Base-by-base conservation (phyloP, 1,140 invertebrate genomes). In the Argopecten irradians region DNA sequence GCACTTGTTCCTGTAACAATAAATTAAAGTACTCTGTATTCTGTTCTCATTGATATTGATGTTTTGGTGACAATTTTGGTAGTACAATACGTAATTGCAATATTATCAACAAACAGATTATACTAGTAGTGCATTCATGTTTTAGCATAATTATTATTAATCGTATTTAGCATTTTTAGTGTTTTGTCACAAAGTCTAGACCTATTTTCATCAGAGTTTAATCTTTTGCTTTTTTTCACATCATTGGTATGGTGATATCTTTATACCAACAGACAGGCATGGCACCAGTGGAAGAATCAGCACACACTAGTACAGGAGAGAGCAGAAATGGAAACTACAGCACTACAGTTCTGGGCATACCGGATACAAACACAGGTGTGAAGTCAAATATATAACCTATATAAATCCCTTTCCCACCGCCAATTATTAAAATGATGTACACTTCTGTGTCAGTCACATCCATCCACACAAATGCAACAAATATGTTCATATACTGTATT, bases 311-410 rank as follows among this genome's bases (percentile, higher is more conserved):
- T 86, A n/a, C 86, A 87, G 22, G 86, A 92, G 11, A 87, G 89
- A 55, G 86, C 91, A 16, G 89, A 93, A 14, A 92, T 91, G 88
- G 88, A 91, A 83, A 46, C 85, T 39, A 82, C 91, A 0, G 93
- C 93, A 34, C 84, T 94, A 2, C 93, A 94, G 90, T 93, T 93
- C 84, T 94, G 93, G 93, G 91, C 92, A 8, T 93, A 93, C 89
- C 91, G 93, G 82, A 43, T 94, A 28, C 93, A 94, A 85, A 90
- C 92, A 43, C 91, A 94, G 89, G 93, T 93, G 33, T 85, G 32
- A 34, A 83, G 32, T 32, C 13, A 14, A 14, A 16, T 86, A 36
- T 36, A 32, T 46, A 43, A 16, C 36, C 22, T 19, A 39, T 86
- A 16, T 16, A 46, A 46, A 14, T 46, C 32, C 32, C 16, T 39